Evolutionary conservation across 2,888 invertebrate species (phyloP), one percentile per base, ranked within the genome.

Genomic region (Agrochola macilenta): DNA sequence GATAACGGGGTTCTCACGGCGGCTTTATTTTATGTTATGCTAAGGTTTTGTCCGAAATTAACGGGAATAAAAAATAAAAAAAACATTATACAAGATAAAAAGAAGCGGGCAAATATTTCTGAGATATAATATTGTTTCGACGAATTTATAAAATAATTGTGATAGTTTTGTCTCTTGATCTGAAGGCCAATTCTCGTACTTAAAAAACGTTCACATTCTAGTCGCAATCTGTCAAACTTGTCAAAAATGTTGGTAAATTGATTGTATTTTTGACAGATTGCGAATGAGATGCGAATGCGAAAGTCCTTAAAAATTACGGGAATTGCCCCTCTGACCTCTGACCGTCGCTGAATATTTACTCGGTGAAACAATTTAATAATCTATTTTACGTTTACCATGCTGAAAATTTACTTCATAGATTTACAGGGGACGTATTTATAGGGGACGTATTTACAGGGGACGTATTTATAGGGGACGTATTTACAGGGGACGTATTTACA

Each of bases 1-100:
- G 88, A 88, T 89, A 90, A 88, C 87, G 74, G 85, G 74, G 81
- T 84, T 87, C 88, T 89, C 84, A 87, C 70, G 80, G 86, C 60
- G 87, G 87, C 76, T 91, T 90, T 88, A 83, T 87, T 85, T 85
- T 85, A 79, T 88, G 83, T 85, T 87, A 85, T 85, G 82, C 74
- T 82, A 82, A 85, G 83, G 84, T 82, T 89, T 85, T 80, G 71
- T 76, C 65, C 61, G 65, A 89, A 88, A 89, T 89, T 88, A 89
- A 83, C 85, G 68, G 64, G 63, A 78, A 82, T 35, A 81, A 26
- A 76, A 76, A 74, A 14, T n/a, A n/a, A 69, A 43, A 52, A 57
- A 65, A 57, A 70, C 58, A 74, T 80, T 79, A 80, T 65, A 64
- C 23, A 57, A 68, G 26, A 65, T 35, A 68, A 61, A 68, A 79